Base-by-base conservation (phyloP, 1,140 invertebrate genomes). In the Drosophila fuyamai region DNA sequence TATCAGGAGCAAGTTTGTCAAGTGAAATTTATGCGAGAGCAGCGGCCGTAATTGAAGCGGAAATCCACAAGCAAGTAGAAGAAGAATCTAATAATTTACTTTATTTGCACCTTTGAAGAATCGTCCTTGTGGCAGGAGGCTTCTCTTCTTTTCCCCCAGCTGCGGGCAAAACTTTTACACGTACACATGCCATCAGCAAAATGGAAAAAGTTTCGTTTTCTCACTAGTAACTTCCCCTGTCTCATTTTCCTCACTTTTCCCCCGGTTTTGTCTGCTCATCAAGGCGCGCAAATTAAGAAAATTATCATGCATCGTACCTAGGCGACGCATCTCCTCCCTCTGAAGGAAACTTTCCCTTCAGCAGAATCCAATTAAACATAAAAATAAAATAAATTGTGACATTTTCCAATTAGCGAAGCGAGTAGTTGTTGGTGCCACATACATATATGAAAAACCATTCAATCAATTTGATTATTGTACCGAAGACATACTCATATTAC, bases 321-420 rank as follows among this genome's bases (percentile, higher is more conserved):
- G 76, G 74, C 58, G 48, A 78, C 66, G 27, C 4, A 7, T 13
- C 36, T 14, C 14, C 36, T 27, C 8, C 47, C 44, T 7, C 23
- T 3, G 47, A 47, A 41, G 18, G 32, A 77, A 85, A 67, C 65
- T 76, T 70, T 68, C 47, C 36, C 41, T 70, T 54, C 71, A 65
- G 71, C 67, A 60, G 60, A 89, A 89, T 88, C 83, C 83, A 88
- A 88, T 88, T 88, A 88, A 88, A 88, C 80, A 88, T 89, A 88
- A 88, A 88, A 88, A 88, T 89, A 74, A 88, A 88, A 88, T 88
- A 89, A 77, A 88, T 84, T 88, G 84, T 88, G 83, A 88, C 83
- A 88, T 80, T 88, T 88, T 88, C 83, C 83, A 88, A 88, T 88
- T 88, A 88, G 83, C 80, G 76, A 44, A 70, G 76, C 74, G 78